Evolutionary conservation across 2,888 invertebrate genomes (phyloP).

Genomic region (Ophraella communa): DNA sequence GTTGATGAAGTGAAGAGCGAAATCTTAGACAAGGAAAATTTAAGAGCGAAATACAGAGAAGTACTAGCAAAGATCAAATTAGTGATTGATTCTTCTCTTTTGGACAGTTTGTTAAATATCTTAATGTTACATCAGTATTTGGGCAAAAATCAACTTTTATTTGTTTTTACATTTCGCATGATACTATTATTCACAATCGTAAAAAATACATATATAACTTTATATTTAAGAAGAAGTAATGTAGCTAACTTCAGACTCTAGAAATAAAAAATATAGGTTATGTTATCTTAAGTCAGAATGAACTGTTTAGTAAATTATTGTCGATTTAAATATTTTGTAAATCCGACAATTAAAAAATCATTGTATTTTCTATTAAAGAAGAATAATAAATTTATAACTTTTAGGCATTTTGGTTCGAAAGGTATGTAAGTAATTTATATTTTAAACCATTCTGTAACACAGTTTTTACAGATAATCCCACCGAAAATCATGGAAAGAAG

Average conservation of each 20-base stretch:
- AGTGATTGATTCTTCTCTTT: too few relatives aligned
- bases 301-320: slow-evolving; percentile 5
- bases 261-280: slow-evolving; percentile 4
- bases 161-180: too few relatives aligned
- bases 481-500: slow-evolving; percentile 2
- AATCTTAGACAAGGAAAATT: too few relatives aligned
- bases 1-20: too few relatives aligned
- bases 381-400: not conserved
- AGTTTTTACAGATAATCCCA: not conserved
- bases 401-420: slow-evolving; percentile 7
- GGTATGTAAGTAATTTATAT: not conserved
- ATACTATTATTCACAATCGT: too few relatives aligned
- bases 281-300: slow-evolving; percentile 1
- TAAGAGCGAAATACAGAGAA: too few relatives aligned
- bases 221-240: not conserved
- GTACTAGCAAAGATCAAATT: too few relatives aligned
- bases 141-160: too few relatives aligned
- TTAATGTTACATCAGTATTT: too few relatives aligned
- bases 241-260: not conserved
- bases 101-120: too few relatives aligned
- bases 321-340: slow-evolving; percentile 4
- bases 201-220: too few relatives aligned
- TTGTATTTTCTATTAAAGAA: slow-evolving; percentile 7
- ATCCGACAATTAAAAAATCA: not conserved
- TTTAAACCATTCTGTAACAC: not conserved